phyloP scores from a whole-genome alignment of 2,113 vertebrate genomes.

The Seriola rivoliana region DNA sequence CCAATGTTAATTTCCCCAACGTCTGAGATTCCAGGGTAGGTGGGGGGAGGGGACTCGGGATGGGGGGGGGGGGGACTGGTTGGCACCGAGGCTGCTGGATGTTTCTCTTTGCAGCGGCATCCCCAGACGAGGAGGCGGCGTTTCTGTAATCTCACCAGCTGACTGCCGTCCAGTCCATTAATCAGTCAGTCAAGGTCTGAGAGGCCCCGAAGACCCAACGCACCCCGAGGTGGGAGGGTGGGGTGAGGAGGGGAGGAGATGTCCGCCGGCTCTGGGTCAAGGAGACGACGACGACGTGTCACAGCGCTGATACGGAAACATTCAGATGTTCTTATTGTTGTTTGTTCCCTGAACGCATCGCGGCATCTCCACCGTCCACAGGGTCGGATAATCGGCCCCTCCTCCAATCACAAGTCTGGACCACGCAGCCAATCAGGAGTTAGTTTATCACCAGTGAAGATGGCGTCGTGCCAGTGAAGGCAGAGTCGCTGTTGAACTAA shows the following conservation, averaged over 20 bases:
- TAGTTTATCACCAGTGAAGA: neutral
- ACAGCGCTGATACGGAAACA: slow-evolving; percentile 6
- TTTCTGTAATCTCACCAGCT: slow-evolving; percentile 81
- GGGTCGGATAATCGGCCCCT: slow-evolving; percentile 20
- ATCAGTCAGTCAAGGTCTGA: slow-evolving; percentile 80
- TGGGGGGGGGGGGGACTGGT: slow-evolving; percentile 45
- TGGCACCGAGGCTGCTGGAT: slow-evolving; percentile 75
- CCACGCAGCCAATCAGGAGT: slow-evolving; percentile 39
- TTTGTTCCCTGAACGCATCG: slow-evolving; percentile 46
- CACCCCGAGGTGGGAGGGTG: slow-evolving; percentile 24
- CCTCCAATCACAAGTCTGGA: slow-evolving; percentile 37
- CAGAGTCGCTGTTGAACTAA: neutral
- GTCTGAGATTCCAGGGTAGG: slow-evolving; percentile 80
- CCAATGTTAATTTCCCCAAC: slow-evolving; percentile 83
- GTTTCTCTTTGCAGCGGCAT: slow-evolving; percentile 72
- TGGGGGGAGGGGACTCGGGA: slow-evolving; percentile 32
- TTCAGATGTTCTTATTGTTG: slow-evolving; percentile 14
- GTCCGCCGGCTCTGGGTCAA: slow-evolving; percentile 75
- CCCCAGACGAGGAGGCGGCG: slow-evolving; percentile 69
- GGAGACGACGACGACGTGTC: slow-evolving; percentile 55
- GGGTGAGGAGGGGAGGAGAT: neutral
- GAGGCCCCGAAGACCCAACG: slow-evolving; percentile 52
- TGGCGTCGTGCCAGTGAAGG: neutral
- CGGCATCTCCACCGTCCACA: slow-evolving; percentile 2
- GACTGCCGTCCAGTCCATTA: slow-evolving; percentile 82